A percentile compares a stretch with the other conserved stretches of the same genome.
These are phyloP conservation scores for Macaca nemestrina DNA, from an alignment of 2,113 vertebrate genomes.

Conservation along the genomic window DNA sequence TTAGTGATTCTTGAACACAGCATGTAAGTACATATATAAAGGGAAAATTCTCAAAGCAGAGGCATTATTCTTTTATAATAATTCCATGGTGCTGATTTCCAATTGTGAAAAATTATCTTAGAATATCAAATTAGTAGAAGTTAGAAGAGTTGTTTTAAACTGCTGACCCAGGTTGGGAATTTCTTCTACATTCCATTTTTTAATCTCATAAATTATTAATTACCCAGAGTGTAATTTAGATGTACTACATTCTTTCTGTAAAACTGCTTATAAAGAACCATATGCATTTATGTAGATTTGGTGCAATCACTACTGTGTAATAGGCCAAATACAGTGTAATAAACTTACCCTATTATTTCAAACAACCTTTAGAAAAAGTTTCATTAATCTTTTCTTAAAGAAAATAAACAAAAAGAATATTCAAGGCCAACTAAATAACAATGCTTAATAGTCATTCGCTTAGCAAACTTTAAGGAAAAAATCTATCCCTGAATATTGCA, in stretches of 20 bases:
- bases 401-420: background rate
- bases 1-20: background rate
- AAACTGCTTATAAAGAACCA: background rate
- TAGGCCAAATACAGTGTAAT: background rate
- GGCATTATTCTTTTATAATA: conserved; percentile 4
- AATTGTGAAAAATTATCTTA: background rate
- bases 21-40: background rate
- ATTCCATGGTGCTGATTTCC: background rate
- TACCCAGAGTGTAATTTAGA: background rate
- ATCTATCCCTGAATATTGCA: background rate
- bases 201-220: conserved; percentile 33
- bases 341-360: conserved; percentile 22
- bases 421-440: background rate
- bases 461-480: conserved; percentile 21
- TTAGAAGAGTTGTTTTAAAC: background rate
- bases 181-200: background rate
- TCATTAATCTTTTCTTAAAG: background rate
- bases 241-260: background rate
- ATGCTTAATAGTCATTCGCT: background rate
- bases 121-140: background rate
- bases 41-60: background rate
- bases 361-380: conserved; percentile 28
- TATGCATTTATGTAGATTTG: background rate
- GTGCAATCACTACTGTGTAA: background rate
- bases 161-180: background rate